Evolutionary conservation across 2,113 vertebrate genomes (phyloP), one percentile per base, ranked within the genome.

Genomic region (Hassar affinis): DNA sequence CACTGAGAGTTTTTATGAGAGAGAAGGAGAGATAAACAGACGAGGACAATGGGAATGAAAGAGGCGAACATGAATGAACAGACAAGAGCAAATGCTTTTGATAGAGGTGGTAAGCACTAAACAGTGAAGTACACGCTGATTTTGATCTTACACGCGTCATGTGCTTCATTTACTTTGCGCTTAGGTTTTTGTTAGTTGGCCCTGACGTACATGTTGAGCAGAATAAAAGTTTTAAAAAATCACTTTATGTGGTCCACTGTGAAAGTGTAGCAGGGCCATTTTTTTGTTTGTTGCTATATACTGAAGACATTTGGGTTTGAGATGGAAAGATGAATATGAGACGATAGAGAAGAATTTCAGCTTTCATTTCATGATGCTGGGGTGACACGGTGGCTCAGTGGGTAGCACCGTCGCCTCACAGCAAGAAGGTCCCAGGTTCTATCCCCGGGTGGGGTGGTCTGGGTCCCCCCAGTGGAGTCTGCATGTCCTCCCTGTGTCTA

Each of bases 11-110:
- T 33, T 59, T 78, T 47, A n/a, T 45, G 25, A 47, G 47, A 27
- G 57, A 51, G 52, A 8, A 25, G 68, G 56, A 17, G 6, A 47
- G 56, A 82, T 57, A 82, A 82, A 49, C 30, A 52, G 22, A 57
- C 62, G 72, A 47, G 11, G 56, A 75, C 15, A 54, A 59, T 18
- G 33, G 25, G 45, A 33, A 51, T 51, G 47, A 84, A 72, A 49
- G 76, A 57, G 72, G 33, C 45, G 27, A 69, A 33, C 15, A 33
- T 75, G n/a, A 61, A 75, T 27, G 42, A 84, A 33, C 49, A 75
- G 35, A 81, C 30, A 2, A 25, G 51, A 84, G 68, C 57, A 15
- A 25, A 56, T 20, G 74, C 30, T 35, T 27, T 56, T 35, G 20
- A 56, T 62, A 22, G 20, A 0, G 30, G 27, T 38, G 47, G 14